phyloP scores from a whole-genome alignment of 2,113 vertebrate species.

The Steatornis caripensis region DNA sequence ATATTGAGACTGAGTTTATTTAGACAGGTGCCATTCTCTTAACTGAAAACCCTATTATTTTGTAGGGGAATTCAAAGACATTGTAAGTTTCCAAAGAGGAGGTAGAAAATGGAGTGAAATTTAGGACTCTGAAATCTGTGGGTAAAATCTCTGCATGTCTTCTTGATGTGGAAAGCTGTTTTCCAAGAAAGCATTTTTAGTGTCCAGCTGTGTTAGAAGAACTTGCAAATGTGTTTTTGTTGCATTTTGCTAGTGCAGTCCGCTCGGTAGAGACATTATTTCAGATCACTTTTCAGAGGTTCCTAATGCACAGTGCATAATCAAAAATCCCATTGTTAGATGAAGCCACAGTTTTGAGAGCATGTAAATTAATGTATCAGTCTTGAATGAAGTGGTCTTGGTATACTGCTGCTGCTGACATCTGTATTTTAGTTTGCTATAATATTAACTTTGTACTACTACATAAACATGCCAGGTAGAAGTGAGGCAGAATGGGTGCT shows the following conservation, averaged over 20 bases:
- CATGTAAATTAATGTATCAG: neutral
- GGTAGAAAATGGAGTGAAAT: neutral
- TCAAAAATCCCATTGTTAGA: neutral
- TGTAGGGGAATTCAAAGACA: neutral
- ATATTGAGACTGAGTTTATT: no score
- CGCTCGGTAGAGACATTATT: neutral
- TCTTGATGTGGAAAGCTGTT: neutral
- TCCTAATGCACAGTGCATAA: neutral
- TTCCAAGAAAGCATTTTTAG: neutral
- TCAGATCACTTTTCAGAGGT: neutral
- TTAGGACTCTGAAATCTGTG: neutral
- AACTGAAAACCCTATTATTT: no score
- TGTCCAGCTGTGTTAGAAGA: neutral
- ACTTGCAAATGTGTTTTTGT: neutral
- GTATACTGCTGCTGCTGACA: neutral
- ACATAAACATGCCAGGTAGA: neutral
- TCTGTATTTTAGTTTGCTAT: neutral
- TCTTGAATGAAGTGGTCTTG: neutral
- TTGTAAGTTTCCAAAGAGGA: neutral
- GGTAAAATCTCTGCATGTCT: neutral
- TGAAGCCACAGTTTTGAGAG: neutral
- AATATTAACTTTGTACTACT: neutral
- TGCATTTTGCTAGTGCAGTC: neutral
- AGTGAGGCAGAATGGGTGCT: neutral
- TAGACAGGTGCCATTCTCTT: no score